These are phyloP conservation scores for Ischnus inquisitorius DNA, from an alignment of 2,888 invertebrate species.

Conservation along the genomic window DNA sequence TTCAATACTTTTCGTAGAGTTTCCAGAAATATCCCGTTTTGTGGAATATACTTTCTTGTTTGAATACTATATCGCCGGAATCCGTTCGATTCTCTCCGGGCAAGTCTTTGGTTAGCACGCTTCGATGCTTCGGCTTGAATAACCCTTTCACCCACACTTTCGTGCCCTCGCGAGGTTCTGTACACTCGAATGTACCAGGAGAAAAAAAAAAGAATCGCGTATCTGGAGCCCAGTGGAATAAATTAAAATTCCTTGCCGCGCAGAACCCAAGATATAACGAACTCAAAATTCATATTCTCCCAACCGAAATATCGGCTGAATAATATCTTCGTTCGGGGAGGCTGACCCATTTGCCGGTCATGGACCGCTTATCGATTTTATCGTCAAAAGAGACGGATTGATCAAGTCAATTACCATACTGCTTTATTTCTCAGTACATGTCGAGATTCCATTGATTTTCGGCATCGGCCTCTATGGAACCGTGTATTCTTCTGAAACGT, in stretches of 20 bases:
- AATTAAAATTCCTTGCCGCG: conserved; percentile 1
- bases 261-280: conserved; percentile 19
- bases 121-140: conserved; percentile 9
- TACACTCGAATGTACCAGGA: not conserved
- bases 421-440: conserved; percentile 29
- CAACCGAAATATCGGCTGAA: not conserved
- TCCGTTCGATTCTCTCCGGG: conserved; percentile 62
- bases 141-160: not conserved
- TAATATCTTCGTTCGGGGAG: not conserved
- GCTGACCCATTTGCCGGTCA: conserved; percentile 41
- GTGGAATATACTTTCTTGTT: too few species aligned
- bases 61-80: conserved; percentile 75
- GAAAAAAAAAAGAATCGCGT: not conserved
- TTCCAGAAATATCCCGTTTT: conserved; percentile 51
- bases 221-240: not conserved
- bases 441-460: not conserved
- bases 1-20: too few species aligned
- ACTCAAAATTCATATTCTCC: conserved; percentile 22
- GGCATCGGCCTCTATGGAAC: too few species aligned
- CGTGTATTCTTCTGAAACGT: too few species aligned
- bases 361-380: conserved; percentile 29
- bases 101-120: conserved; percentile 11
- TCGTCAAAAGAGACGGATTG: conserved; percentile 40
- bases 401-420: conserved; percentile 34
- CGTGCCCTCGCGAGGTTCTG: too few species aligned